These are phyloP conservation scores for Romanogobio albipinnatus DNA, from an alignment of 2,113 vertebrate genomes.

Conservation along the genomic window DNA sequence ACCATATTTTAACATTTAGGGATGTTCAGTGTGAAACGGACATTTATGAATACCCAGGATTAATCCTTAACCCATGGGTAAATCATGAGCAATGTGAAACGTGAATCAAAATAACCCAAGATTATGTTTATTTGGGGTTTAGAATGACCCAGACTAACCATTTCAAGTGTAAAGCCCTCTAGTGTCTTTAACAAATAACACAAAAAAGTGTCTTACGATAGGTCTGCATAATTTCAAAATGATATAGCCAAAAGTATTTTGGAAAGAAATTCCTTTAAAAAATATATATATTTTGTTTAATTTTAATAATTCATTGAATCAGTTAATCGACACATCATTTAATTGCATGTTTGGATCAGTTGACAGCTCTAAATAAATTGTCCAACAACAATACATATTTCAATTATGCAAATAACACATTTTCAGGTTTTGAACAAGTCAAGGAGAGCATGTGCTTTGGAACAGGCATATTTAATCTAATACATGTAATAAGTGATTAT, in stretches of 20 bases:
- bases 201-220: background rate
- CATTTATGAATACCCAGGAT: no score
- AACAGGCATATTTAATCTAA: background rate
- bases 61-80: no score
- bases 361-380: background rate
- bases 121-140: no score
- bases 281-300: background rate
- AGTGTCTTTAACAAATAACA: background rate
- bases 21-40: no score
- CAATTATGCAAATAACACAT: background rate
- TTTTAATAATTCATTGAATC: background rate
- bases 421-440: background rate
- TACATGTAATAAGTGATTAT: background rate
- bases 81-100: no score
- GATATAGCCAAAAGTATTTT: background rate
- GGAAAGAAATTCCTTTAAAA: background rate
- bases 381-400: no score
- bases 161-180: no score
- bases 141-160: no score
- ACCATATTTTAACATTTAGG: no score
- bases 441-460: background rate
- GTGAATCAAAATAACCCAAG: no score
- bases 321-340: background rate
- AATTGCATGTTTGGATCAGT: background rate
- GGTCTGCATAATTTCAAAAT: background rate